phyloP scores from a whole-genome alignment of 2,113 vertebrate species.

The Myrmecobius fasciatus region DNA sequence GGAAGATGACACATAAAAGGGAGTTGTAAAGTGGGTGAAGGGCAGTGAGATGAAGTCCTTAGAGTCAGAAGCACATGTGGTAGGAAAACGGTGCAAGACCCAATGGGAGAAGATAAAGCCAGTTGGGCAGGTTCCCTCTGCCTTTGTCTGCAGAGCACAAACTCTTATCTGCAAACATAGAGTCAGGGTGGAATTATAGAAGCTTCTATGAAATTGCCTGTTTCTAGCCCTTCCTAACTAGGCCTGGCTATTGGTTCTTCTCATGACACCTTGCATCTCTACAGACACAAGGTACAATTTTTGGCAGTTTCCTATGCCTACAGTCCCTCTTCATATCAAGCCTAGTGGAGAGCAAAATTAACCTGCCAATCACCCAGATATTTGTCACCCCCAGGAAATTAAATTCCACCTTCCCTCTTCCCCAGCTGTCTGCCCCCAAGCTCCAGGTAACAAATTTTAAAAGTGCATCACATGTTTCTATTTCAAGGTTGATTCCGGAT shows the following conservation, averaged over 20 bases:
- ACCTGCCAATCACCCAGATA: slow-evolving; percentile 69
- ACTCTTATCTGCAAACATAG: not conserved
- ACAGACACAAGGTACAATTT: slow-evolving; percentile 53
- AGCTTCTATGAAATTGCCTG: not conserved
- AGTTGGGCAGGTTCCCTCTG: not conserved
- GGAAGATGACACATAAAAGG: not conserved
- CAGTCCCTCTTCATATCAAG: slow-evolving; percentile 58
- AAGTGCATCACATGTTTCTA: not conserved
- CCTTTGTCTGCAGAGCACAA: not conserved
- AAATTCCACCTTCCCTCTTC: slow-evolving; percentile 14
- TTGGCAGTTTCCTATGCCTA: slow-evolving; percentile 64
- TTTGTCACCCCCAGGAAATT: slow-evolving; percentile 57
- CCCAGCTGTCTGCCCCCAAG: slow-evolving; percentile 52
- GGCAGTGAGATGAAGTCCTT: not conserved
- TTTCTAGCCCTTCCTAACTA: not conserved
- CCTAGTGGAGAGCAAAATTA: slow-evolving; percentile 72
- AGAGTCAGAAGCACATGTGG: not conserved
- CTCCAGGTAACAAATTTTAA: slow-evolving; percentile 45
- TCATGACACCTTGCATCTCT: slow-evolving; percentile 56
- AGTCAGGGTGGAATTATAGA: too few relatives aligned
- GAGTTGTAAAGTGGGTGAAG: not conserved
- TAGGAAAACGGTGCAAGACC: not conserved
- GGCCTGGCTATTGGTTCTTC: slow-evolving; percentile 44
- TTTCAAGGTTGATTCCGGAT: not conserved
- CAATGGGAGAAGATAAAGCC: not conserved